Percentiles rank a stretch among this genome's conserved stretches.
Evolutionary conservation across 2,113 vertebrate species (phyloP).

Genomic region (Dasyornis broadbenti): DNA sequence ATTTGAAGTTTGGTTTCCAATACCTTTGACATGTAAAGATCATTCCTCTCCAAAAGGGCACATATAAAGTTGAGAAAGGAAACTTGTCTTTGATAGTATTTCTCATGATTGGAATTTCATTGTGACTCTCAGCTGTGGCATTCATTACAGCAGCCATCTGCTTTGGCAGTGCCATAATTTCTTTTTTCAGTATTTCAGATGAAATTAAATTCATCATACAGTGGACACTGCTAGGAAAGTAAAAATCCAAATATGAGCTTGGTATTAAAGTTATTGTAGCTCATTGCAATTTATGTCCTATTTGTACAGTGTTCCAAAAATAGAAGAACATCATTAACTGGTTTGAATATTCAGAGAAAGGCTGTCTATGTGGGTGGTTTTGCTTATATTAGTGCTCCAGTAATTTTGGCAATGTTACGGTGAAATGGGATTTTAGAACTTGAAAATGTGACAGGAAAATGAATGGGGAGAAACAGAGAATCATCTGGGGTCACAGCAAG

Average conservation of each 20-base stretch:
- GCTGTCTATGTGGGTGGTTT: constrained; percentile 10
- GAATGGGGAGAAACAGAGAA: background rate
- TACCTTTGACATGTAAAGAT: background rate
- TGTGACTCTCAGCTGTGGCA: constrained; percentile 1
- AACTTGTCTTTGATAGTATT: background rate
- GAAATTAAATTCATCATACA: constrained; percentile 49
- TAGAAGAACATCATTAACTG: background rate
- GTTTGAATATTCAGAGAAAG: background rate
- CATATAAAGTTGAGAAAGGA: background rate
- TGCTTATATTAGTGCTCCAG: background rate
- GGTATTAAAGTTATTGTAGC: constrained; percentile 33
- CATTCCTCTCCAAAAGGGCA: background rate
- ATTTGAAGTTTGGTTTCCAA: background rate
- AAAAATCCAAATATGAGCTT: constrained; percentile 52
- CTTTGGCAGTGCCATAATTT: constrained; percentile 54
- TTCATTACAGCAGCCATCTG: constrained; percentile 60
- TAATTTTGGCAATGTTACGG: background rate
- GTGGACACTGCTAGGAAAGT: constrained; percentile 19
- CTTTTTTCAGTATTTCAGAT: constrained; percentile 42
- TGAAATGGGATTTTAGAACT: background rate
- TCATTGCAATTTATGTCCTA: constrained; percentile 45
- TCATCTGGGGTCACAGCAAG: background rate
- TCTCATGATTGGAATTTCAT: constrained; percentile 10
- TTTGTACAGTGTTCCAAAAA: constrained; percentile 44
- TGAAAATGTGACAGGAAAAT: background rate